Base-by-base conservation (phyloP, 2,113 vertebrate genomes). In the Spea bombifrons region DNA sequence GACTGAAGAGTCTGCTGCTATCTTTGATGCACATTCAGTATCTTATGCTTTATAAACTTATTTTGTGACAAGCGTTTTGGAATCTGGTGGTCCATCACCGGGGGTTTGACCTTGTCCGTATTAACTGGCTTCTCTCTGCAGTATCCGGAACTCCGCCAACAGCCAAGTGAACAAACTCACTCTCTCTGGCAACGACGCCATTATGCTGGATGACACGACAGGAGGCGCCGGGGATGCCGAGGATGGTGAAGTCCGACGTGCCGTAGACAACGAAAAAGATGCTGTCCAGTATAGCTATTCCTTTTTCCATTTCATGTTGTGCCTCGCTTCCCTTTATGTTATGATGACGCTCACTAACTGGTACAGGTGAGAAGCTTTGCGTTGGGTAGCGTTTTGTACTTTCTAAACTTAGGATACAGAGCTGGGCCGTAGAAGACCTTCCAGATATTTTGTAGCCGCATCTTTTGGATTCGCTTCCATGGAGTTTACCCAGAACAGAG, bases 271-370 rank as follows among this genome's bases (percentile, higher is more conserved):
- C 0, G 96, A 99, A 86, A 92, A 84, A 65, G 94, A 96, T 3
- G 86, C 87, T 0, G 94, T 97, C 9, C 95, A 96, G 88, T 99
- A 99, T 88, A 96, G 75, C 90, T 99, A 99, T 82, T 89, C 89
- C 8, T 91, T 93, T 83, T 98, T 97, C 84, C 97, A 97, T 85
- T 87, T 97, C 81, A 94, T 98, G 95, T 91, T 99, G 47, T 94
- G 89, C 81, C 90, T 96, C 16, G 96, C 96, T 1, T 96, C 96
- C 0, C 92, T 99, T 0, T 97, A 99, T 87, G 96, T 98, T 88
- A 99, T 99, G 97, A 97, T 99, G 97, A 98, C 95, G 0, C 92
- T 99, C 78, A 99, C 96, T 0, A 94, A 92, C 90, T 99, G 97
- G 97, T 96, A 98, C 91, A 98, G 94, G 97, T 99, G 81, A 89